A percentile compares a stretch with the other conserved stretches of the same genome.
These are phyloP conservation scores for Eubasilissa splendida DNA, from an alignment of 2,888 invertebrate species.

Conservation along the genomic window DNA sequence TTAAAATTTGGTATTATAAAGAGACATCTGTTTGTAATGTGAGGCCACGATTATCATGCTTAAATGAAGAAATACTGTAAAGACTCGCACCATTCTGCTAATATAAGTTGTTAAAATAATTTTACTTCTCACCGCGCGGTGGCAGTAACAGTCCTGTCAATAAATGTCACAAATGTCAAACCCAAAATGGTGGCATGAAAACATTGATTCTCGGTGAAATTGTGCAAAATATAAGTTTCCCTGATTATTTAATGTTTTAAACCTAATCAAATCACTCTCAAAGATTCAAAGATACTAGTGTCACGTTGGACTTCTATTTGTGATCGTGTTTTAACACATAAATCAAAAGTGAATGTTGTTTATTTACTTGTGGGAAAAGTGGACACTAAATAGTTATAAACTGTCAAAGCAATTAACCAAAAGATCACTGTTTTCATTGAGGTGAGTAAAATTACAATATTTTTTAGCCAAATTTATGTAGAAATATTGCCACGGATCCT, in stretches of 20 bases:
- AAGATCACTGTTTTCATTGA: background rate
- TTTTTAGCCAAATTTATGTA: background rate
- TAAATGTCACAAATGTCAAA: slow-evolving; percentile 55
- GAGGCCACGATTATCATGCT: too few species aligned
- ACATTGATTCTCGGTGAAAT: slow-evolving; percentile 51
- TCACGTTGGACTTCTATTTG: background rate
- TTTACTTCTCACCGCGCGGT: slow-evolving; percentile 16
- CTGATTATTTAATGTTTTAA: slow-evolving; percentile 4
- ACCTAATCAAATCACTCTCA: background rate
- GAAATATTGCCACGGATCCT: too few species aligned
- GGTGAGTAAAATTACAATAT: slow-evolving; percentile 13
- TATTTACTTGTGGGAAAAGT: slow-evolving; percentile 17
- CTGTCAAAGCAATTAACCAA: slow-evolving; percentile 32
- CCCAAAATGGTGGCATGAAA: slow-evolving; percentile 52
- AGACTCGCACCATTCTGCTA: too few species aligned
- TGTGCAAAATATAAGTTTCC: slow-evolving; percentile 33
- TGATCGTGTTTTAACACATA: slow-evolving; percentile 18
- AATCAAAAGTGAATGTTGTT: slow-evolving; percentile 42
- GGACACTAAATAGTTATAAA: slow-evolving; percentile 2
- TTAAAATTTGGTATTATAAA: too few species aligned
- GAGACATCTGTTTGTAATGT: too few species aligned
- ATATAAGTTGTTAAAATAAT: too few species aligned
- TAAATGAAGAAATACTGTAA: too few species aligned
- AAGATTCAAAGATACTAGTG: background rate
- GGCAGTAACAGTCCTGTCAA: slow-evolving; percentile 31